Percentiles rank a stretch among this genome's conserved stretches.
Conservation (phyloP, 2,888 invertebrate species). For the Oscheius sp. region DNA sequence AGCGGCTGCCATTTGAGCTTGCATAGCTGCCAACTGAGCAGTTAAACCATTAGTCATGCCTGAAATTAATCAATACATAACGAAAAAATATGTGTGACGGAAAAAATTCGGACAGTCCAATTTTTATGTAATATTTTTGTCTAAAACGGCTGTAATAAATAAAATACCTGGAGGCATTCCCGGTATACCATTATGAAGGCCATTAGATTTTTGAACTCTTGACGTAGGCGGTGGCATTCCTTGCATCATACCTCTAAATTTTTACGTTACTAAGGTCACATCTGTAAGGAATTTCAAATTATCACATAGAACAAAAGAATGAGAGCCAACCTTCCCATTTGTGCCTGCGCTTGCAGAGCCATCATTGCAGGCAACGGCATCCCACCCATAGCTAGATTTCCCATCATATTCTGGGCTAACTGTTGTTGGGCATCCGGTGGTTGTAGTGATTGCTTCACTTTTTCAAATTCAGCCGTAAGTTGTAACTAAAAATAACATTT, state of each 20-base stretch:
- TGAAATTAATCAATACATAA: background rate
- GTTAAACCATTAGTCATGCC: slow-evolving; percentile 25
- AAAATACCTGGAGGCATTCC: slow-evolving; percentile 26
- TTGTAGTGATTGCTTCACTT: slow-evolving; percentile 23
- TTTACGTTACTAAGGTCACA: background rate
- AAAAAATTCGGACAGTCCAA: background rate
- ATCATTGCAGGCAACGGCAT: slow-evolving; percentile 38
- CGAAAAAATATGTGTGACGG: too few species aligned
- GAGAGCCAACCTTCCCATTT: slow-evolving; percentile 23
- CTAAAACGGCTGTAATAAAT: too few species aligned
- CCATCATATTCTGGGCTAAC: slow-evolving; percentile 8
- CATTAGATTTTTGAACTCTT: slow-evolving; percentile 28
- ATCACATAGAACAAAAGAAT: too few species aligned
- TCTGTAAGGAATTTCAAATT: too few species aligned
- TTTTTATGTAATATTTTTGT: too few species aligned
- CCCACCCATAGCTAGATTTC: slow-evolving; percentile 27
- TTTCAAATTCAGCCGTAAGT: slow-evolving; percentile 17
- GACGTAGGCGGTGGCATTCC: slow-evolving; percentile 30
- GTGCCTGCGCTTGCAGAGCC: slow-evolving; percentile 38
- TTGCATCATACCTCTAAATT: slow-evolving; percentile 26
- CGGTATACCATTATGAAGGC: slow-evolving; percentile 32
- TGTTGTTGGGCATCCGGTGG: slow-evolving; percentile 19
- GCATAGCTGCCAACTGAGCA: slow-evolving; percentile 37
- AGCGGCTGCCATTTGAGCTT: slow-evolving; percentile 8
- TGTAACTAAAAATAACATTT: slow-evolving; percentile 1